phyloP scores from a whole-genome alignment of 2,113 vertebrate genomes.

The Cricetomys ansorgei region DNA sequence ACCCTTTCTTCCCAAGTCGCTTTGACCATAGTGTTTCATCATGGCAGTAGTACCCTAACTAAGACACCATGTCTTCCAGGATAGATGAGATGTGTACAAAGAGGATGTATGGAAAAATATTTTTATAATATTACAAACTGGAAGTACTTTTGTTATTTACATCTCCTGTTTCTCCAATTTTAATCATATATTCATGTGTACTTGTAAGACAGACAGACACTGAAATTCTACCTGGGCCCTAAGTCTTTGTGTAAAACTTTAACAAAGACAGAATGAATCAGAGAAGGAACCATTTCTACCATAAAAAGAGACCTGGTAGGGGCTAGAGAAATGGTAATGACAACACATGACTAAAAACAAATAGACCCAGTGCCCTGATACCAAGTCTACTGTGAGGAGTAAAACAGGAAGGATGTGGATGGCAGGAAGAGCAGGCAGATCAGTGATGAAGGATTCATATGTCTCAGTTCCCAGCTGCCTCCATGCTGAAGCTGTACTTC shows the following conservation, averaged over 20 bases:
- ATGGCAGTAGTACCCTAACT: not conserved
- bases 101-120: not conserved
- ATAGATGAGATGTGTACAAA: not conserved
- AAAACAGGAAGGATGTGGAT: too few relatives aligned
- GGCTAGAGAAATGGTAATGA: not conserved
- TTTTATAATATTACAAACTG: not conserved
- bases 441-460: not conserved
- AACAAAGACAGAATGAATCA: not conserved
- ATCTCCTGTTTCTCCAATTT: not conserved
- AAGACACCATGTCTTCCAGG: not conserved
- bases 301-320: not conserved
- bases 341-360: not conserved
- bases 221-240: not conserved
- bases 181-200: not conserved
- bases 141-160: not conserved
- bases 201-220: not conserved
- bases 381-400: not conserved
- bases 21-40: not conserved
- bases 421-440: not conserved
- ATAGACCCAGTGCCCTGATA: not conserved
- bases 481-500: not conserved
- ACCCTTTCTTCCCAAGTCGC: not conserved
- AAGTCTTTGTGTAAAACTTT: not conserved
- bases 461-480: not conserved
- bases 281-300: not conserved